Evolutionary conservation across 2,797 vertebrate genomes (phyloP), one percentile per base, ranked within the genome.

Genomic region (Danio aesculapii): DNA sequence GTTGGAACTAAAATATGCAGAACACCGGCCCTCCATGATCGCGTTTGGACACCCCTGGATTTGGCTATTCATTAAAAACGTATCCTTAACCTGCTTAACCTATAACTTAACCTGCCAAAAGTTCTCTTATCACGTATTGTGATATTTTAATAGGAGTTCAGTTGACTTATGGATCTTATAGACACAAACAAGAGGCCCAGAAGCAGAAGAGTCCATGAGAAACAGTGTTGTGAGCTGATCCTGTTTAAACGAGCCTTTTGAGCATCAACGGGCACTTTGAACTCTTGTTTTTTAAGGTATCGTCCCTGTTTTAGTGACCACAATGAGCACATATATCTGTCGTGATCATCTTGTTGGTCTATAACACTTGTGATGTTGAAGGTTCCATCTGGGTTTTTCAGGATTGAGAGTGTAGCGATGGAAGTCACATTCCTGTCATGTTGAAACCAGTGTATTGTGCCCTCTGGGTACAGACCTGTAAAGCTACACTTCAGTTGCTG

Each of bases 301-400:
- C 10, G 53, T 55, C 69, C 50, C 1, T 58, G 12, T 21, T 10
- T 74, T 0, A 46, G 17, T 5, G 61, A 52, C 74, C 73, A 70
- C 49, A 77, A 57, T 8, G 66, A 77, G 43, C 81, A 82, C 10
- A 49, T 63, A 8, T 49, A 64, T 5, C 5, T 39, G 1, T 19
- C 6, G 11, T 30, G 0, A 0, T 47, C 3, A 19, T 57, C 39
- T 7, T 14, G 58, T 21, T 19, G 11, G 47, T 17, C 52, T 8
- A 82, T 59, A 44, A 47, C 30, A 49, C 81, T 77, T 16, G 67
- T 72, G 75, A 82, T 30, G 21, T 64, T 72, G 66, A 82, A 77
- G 1, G 16, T 76, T 50, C 81, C 81, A 21, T 64, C 63, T 4
- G 71, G 16, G 63, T 74, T 81, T 7, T 0, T 4, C 79, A 11